Conservation (phyloP, 2,113 vertebrate species). For the Leptobrachium ailaonicum region DNA sequence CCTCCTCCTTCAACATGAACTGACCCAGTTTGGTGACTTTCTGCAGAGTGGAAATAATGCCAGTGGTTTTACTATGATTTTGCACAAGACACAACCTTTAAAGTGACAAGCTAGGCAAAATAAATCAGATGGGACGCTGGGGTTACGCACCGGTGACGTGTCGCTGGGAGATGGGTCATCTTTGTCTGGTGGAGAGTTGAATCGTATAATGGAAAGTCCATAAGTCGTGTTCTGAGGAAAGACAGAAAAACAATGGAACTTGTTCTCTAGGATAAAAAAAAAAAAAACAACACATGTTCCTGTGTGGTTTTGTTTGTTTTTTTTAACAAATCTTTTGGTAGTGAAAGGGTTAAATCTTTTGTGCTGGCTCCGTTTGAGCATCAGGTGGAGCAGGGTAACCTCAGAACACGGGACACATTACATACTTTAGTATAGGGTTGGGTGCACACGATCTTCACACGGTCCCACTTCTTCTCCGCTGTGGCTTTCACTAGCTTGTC, state of each 20-base stretch:
- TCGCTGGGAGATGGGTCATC: conserved; percentile 58
- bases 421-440: conserved; percentile 86
- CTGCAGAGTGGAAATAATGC: conserved; percentile 56
- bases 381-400: too few relatives aligned
- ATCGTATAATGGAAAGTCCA: conserved; percentile 81
- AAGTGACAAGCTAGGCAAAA: too few relatives aligned
- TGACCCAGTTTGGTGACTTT: conserved; percentile 86
- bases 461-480: conserved; percentile 84
- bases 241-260: too few relatives aligned
- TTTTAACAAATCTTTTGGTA: too few relatives aligned
- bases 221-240: conserved; percentile 75
- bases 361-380: too few relatives aligned
- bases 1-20: conserved; percentile 84
- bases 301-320: too few relatives aligned
- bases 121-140: not conserved
- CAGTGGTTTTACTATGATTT: too few relatives aligned
- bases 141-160: conserved; percentile 28
- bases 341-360: too few relatives aligned
- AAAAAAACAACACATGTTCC: too few relatives aligned
- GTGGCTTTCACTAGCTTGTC: conserved; percentile 79
- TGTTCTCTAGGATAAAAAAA: too few relatives aligned
- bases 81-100: too few relatives aligned
- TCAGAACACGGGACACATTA: not conserved
- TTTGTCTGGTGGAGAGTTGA: conserved; percentile 82
- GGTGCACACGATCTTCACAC: conserved; percentile 83